Base-by-base conservation (phyloP, 1,140 invertebrate genomes). In the Druon quercuslanigerum region DNA sequence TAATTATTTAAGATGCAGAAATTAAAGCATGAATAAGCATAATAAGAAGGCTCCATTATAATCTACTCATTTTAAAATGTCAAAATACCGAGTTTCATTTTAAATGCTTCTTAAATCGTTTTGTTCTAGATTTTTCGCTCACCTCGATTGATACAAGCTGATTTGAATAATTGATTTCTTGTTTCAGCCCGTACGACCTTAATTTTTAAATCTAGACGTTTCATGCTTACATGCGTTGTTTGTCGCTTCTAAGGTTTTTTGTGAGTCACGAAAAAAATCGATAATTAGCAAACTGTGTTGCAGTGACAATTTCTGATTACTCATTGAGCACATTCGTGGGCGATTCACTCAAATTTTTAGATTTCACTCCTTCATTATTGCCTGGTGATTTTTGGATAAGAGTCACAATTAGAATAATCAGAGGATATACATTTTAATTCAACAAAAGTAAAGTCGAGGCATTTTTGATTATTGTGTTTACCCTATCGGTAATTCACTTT, bases 111-210 rank as follows among this genome's bases (percentile, higher is more conserved):
- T 33, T 66, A 40, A 14, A 66, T 16, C 40, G 7, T 40, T 46
- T 66, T 66, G 33, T 40, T 40, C 14, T 25, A 33, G 25, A 51
- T 70, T 19, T 50, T 33, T 75, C 11, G 7, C 51, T 33, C 17
- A 51, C n/a, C n/a, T 40, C 2, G 14, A 40, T 46, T 46, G 2
- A 51, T 50, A 19, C 56, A 66, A 60, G 19, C 51, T 57, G 5
- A 77, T 77, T 77, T 77, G 17, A 77, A 77, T 77, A 77, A 77
- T 77, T 77, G 76, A 77, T 77, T 77, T 77, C 56, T 56, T 14
- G 25, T 72, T 50, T 5, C 33, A 40, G 16, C 12, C 40, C 20
- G 25, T 66, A 66, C 40, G 60, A 40, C 60, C 60, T 66, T 66
- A 66, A 66, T 25, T 66, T 14, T 66, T 33, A 40, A 66, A 66